Base-by-base conservation (phyloP, 2,888 invertebrate genomes). In the Leptothorax acervorum region DNA sequence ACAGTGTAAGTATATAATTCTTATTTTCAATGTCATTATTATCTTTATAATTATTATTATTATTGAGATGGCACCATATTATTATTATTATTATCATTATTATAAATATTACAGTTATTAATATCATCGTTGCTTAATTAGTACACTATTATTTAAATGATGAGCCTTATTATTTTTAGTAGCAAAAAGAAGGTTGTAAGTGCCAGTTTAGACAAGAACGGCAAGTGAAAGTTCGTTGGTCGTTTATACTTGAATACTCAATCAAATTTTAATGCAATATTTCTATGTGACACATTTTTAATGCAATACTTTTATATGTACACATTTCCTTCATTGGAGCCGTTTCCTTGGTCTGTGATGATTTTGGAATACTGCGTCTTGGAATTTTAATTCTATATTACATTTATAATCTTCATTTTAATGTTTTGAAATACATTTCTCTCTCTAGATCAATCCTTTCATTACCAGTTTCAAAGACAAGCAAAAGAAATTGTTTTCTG, bases 1-100 rank as follows among this genome's bases (percentile, higher is more conserved):
- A 95, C 95, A 95, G 94, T 95, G 94, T 95, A 95, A 94, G 92
- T 94, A 94, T 95, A 94, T 93, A 94, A 87, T 89, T 87, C 88
- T 88, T 91, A 87, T 85, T 88, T 89, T 90, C 84, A 87, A 89
- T 87, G 90, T 89, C 87, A 86, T 87, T 88, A 87, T 85, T 85
- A 82, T 86, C 78, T 81, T 82, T 83, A n/a, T n/a, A n/a, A n/a
- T n/a, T n/a, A 81, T 85, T 88, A 88, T 85, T 86, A 87, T 81
- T 86, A 89, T 86, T 84, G 85, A 66, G 45, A 87, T 86, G 73
- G 39, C 73, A 86, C 82, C 71, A 86, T 82, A n/a, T n/a, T 70
- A 82, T 71, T 84, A 79, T 62, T 70, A 84, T 87, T 75, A 85
- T 82, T 82, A 85, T 73, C 81, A 74, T 71, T n/a, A n/a, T n/a